Conservation (phyloP, 2,113 vertebrate species). For the Caretta caretta region DNA sequence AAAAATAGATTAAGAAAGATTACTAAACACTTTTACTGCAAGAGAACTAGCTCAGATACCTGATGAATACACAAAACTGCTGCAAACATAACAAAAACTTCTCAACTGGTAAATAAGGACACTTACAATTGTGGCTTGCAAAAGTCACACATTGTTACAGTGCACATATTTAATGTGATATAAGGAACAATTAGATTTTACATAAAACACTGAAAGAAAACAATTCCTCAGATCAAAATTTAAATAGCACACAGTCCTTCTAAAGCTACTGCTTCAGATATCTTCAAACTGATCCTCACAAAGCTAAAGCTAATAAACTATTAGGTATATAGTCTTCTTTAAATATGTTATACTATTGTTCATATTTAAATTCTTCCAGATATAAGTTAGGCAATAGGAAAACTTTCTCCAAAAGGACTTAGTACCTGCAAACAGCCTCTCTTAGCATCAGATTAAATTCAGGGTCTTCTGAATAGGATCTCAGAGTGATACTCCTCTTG, state of each 20-base stretch:
- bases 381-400: constrained; percentile 19
- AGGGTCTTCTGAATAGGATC: constrained; percentile 36
- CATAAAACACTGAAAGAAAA: constrained; percentile 40
- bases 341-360: constrained; percentile 26
- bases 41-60: constrained; percentile 46
- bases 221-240: constrained; percentile 8
- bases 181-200: constrained; percentile 30
- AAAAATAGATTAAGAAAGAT: constrained; percentile 63
- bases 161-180: constrained; percentile 10
- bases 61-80: constrained; percentile 57
- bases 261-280: not conserved
- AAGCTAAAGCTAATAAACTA: constrained; percentile 5
- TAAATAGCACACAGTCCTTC: not conserved
- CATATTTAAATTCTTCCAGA: constrained; percentile 61
- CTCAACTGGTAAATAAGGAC: constrained; percentile 46
- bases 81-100: constrained; percentile 52
- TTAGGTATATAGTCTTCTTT: constrained; percentile 35
- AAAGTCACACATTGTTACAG: constrained; percentile 58
- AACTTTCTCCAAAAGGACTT: constrained; percentile 43
- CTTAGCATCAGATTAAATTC: constrained; percentile 75
- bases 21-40: constrained; percentile 36
- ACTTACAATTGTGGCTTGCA: constrained; percentile 61
- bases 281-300: constrained; percentile 42
- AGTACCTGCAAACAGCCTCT: constrained; percentile 78
- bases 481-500: constrained; percentile 32